These are phyloP conservation scores for Morus bassanus DNA, from an alignment of 2,797 vertebrate species.

Conservation along the genomic window DNA sequence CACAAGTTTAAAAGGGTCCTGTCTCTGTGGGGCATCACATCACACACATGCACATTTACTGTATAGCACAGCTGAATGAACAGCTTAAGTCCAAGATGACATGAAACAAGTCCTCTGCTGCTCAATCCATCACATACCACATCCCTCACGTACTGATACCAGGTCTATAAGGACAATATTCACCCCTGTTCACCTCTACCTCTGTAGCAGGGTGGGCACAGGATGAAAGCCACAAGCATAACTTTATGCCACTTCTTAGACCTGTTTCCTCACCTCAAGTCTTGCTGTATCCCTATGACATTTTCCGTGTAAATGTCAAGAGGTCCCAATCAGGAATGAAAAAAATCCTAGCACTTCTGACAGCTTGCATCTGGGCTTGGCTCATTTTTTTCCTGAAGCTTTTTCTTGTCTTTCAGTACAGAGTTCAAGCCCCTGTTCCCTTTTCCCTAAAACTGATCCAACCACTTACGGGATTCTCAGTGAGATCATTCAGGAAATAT, in stretches of 20 bases:
- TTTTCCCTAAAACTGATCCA: slow-evolving; percentile 1
- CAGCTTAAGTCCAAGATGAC: not conserved
- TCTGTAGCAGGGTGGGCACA: not conserved
- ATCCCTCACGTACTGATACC: rapidly evolving
- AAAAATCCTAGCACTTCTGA: not conserved
- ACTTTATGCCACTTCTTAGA: not conserved
- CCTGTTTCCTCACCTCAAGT: not conserved
- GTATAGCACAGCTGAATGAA: not conserved
- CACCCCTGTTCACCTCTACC: not conserved
- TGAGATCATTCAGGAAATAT: slow-evolving; percentile 30
- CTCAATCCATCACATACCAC: not conserved
- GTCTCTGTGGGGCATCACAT: not conserved
- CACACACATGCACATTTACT: not conserved
- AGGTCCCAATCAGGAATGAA: not conserved
- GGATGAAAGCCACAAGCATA: not conserved
- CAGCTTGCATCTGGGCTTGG: not conserved
- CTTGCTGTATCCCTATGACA: not conserved
- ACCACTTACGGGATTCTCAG: slow-evolving; percentile 51
- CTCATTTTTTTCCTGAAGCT: not conserved
- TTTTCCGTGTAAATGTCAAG: not conserved
- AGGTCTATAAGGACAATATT: not conserved
- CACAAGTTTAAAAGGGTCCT: not conserved
- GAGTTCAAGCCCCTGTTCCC: not conserved
- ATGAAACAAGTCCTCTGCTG: not conserved
- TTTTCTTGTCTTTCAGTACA: not conserved